Base-by-base conservation (phyloP, 2,113 vertebrate species). In the Artemisiospiza belli region DNA sequence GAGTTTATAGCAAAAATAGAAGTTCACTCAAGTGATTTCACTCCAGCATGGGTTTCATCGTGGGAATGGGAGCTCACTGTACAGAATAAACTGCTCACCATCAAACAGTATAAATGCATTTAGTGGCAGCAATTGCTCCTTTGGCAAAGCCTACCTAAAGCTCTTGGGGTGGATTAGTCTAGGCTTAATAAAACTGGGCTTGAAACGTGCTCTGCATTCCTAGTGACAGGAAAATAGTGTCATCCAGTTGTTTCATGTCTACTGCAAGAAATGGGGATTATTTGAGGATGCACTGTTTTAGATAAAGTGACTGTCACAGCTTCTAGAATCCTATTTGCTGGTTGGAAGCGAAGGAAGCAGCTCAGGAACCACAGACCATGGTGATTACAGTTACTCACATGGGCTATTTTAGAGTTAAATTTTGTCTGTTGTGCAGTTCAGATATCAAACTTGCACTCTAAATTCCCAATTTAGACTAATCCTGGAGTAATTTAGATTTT, bases 181-280 rank as follows among this genome's bases (percentile, higher is more conserved):
- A 47, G 92, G 94, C 79, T 96, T 88, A 51, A 87, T 92, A 90
- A 77, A 90, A 76, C 82, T 31, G 35, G 64, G 22, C 85, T 83
- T 94, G 87, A 86, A 93, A 73, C 85, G 86, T 94, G 43, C 72
- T 69, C 93, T 3, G 4, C 87, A 83, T 97, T 97, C 87, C 95
- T 90, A 30, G 72, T 17, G 27, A 35, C 68, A 58, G 82, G 21
- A 20, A 82, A 58, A 55, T 9, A 12, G 73, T 51, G 75, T 73
- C 87, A 66, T 95, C 91, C 91, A 28, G 69, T 57, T 57, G 61
- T 24, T 85, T 66, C 24, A 3, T 1, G 39, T 46, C 79, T 81
- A 11, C 76, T 61, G 64, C n/a, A 23, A 72, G 81, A 76, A 94
- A 35, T 1, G n/a, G 37, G 70, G 49, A 31, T 73, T 73, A 14